Percentiles rank a stretch among this genome's conserved stretches.
Evolutionary conservation across 2,888 invertebrate species (phyloP).

Genomic region (Eucera pruinosa): DNA sequence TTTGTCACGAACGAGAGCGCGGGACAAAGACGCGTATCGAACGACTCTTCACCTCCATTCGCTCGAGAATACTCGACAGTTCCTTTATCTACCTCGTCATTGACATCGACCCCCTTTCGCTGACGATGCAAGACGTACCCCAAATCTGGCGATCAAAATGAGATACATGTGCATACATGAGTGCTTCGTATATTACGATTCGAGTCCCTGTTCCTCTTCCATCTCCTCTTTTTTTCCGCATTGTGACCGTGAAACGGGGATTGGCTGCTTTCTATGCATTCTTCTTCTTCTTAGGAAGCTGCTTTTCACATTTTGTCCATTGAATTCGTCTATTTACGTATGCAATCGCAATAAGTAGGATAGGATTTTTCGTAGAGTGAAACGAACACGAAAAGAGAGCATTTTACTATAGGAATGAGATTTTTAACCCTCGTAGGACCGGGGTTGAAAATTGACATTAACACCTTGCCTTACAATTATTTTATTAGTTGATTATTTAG

Average conservation of each 20-base stretch:
- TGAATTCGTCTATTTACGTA: not conserved
- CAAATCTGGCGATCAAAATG: constrained; percentile 49
- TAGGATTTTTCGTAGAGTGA: not conserved
- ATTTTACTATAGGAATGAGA: too few species aligned
- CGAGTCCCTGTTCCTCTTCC: not conserved
- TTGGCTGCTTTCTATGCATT: not conserved
- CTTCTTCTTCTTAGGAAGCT: not conserved
- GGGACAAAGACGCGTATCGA: constrained; percentile 70
- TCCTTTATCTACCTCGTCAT: constrained; percentile 71
- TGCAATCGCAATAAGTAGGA: not conserved
- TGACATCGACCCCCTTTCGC: constrained; percentile 61
- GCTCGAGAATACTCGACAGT: constrained; percentile 72
- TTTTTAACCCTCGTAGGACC: too few species aligned
- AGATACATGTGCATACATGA: constrained; percentile 23
- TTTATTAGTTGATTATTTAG: too few species aligned
- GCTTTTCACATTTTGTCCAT: not conserved
- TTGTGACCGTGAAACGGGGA: constrained; percentile 9
- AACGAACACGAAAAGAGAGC: not conserved
- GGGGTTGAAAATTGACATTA: too few species aligned
- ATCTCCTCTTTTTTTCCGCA: not conserved
- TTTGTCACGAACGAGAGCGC: constrained; percentile 66
- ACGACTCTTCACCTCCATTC: constrained; percentile 70
- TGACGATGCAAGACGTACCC: constrained; percentile 58
- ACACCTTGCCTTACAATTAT: too few species aligned
- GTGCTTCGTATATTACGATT: constrained; percentile 12